Base-by-base conservation (phyloP, 2,113 vertebrate genomes). In the Todiramphus chloris region DNA sequence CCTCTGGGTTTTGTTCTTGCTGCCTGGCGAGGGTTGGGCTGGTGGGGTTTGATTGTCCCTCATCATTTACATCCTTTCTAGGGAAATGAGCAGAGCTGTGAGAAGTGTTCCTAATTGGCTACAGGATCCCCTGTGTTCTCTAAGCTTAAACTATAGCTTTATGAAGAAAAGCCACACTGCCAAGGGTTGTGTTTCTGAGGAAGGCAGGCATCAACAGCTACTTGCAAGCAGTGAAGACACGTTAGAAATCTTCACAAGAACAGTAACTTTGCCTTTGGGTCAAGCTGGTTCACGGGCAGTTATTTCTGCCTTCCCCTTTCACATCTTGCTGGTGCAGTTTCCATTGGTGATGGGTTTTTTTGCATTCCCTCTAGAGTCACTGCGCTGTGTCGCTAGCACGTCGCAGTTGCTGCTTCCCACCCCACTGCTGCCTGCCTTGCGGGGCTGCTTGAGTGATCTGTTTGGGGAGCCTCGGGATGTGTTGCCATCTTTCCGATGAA, bases 401-500 rank as follows among this genome's bases (percentile, higher is more conserved):
- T 68, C 15, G 5, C 58, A 50, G 13, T 92, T 83, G 77, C 27
- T 81, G 62, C 53, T 92, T 87, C 85, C 74, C 81, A 83, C 25
- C 51, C 16, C 43, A 28, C 58, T 53, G 27, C 56, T 50, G 85
- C 46, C 86, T 94, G 83, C 92, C 79, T 66, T 90, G 95, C 73
- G 90, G 66, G 55, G 43, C 6, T 87, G 67, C 35, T 50, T 68
- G 81, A 95, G 55, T 94, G 89, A 94, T 96, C 85, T 91, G 78
- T 95, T 97, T 90, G 74, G 76, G 69, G 74, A 83, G 83, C 70
- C 86, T 94, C 81, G 68, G 72, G 81, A 82, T 56, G 23, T 81
- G 66, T 96, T 94, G 37, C 72, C 21, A 6, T 90, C 77, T 53
- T 88, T 66, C 88, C 88, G 89, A 84, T 83, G 81, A 94, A 96